phyloP scores from a whole-genome alignment of 2,797 vertebrate species.

The Mormyrops attenuatus region DNA sequence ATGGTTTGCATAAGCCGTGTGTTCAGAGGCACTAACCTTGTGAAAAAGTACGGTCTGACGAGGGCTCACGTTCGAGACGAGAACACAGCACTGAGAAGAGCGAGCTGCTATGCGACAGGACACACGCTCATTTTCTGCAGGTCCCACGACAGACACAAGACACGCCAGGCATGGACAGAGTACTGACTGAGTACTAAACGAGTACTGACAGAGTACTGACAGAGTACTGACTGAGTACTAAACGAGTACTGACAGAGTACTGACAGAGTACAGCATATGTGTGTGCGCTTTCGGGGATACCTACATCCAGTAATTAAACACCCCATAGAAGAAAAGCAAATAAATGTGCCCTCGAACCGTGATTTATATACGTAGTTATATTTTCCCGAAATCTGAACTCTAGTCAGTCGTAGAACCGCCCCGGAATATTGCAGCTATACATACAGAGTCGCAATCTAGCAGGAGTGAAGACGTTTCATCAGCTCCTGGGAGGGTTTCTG shows the following conservation, averaged over 20 bases:
- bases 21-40: slow-evolving; percentile 13
- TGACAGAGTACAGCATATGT: background rate
- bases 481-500: background rate
- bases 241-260: background rate
- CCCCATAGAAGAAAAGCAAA: background rate
- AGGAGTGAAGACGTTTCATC: background rate
- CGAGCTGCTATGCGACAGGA: background rate
- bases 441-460: background rate
- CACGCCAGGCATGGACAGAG: background rate
- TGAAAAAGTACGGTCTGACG: background rate
- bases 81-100: background rate
- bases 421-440: background rate
- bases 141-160: background rate
- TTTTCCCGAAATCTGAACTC: background rate
- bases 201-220: background rate
- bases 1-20: slow-evolving; percentile 1
- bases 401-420: background rate
- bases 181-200: background rate
- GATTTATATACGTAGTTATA: background rate
- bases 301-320: background rate
- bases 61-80: background rate
- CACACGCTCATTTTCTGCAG: background rate
- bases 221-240: too few relatives aligned
- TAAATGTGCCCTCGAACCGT: background rate
- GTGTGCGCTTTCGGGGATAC: background rate